Evolutionary conservation across 2,888 invertebrate genomes (phyloP).

Genomic region (Congeria kusceri): DNA sequence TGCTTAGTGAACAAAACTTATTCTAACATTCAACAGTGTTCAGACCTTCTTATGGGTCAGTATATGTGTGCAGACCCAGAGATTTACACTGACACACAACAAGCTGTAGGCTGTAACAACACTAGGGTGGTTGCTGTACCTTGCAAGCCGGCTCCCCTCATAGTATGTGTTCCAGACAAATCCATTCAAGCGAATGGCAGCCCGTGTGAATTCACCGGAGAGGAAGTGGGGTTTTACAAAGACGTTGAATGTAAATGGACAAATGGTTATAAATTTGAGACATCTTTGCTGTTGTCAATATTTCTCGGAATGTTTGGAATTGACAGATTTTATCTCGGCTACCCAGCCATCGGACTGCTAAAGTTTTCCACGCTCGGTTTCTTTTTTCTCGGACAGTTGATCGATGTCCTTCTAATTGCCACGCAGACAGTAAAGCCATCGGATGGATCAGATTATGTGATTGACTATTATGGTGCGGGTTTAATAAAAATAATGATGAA

Average conservation of each 20-base stretch:
- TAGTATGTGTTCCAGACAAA: constrained; percentile 88
- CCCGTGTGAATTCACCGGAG: constrained; percentile 88
- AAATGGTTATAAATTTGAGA: constrained; percentile 97
- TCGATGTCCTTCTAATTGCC: constrained; percentile 98
- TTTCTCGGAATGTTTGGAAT: constrained; percentile 99
- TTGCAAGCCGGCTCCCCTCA: constrained; percentile 93
- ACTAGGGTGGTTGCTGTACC: constrained; percentile 89
- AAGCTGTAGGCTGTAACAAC: constrained; percentile 92
- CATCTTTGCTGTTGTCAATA: constrained; percentile 95
- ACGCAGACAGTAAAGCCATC: constrained; percentile 95
- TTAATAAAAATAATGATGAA: constrained; percentile 92
- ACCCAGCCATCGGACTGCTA: constrained; percentile 96
- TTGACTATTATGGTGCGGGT: constrained; percentile 96
- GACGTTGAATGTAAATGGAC: constrained; percentile 97
- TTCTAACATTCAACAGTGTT: constrained; percentile 23
- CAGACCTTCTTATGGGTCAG: constrained; percentile 79
- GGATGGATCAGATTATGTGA: constrained; percentile 97
- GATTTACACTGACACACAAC: constrained; percentile 95
- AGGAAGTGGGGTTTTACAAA: constrained; percentile 89
- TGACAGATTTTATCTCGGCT: constrained; percentile 99
- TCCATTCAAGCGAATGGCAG: neutral
- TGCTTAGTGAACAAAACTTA: too few species aligned
- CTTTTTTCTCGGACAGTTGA: constrained; percentile 96
- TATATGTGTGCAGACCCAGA: constrained; percentile 84
- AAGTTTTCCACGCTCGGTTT: constrained; percentile 98